A percentile compares a stretch with the other conserved stretches of the same genome.
Evolutionary conservation across 2,888 invertebrate genomes (phyloP).

Genomic region (Pyrrhosoma nymphula): DNA sequence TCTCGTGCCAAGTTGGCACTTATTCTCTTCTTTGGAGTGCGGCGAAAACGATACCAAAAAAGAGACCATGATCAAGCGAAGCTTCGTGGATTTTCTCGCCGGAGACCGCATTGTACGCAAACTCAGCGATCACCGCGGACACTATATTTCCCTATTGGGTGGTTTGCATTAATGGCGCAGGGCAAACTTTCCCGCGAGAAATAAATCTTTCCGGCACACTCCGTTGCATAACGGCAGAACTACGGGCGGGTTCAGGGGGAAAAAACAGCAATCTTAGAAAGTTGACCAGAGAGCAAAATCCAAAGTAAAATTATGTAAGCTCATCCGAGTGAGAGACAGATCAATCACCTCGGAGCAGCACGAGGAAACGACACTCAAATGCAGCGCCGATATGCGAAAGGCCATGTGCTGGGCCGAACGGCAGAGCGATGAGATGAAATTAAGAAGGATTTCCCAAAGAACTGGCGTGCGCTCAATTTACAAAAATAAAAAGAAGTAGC

Average conservation of each 20-base stretch:
- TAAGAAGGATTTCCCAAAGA: no score
- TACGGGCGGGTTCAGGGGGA: neutral
- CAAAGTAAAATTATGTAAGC: conserved; percentile 52
- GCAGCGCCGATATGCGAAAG: neutral
- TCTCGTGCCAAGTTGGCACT: no score
- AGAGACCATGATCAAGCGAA: neutral
- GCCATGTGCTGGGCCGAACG: no score
- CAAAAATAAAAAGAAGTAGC: no score
- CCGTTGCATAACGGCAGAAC: conserved; percentile 36
- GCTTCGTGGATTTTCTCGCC: neutral
- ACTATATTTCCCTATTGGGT: neutral
- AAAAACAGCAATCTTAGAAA: conserved; percentile 51
- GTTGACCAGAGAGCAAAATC: conserved; percentile 49
- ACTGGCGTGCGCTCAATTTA: no score
- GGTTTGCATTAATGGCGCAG: neutral
- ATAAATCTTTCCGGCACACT: conserved; percentile 34
- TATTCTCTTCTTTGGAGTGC: neutral
- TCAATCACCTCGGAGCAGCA: neutral
- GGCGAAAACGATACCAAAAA: neutral
- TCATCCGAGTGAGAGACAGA: neutral
- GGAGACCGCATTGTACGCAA: neutral
- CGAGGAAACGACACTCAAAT: neutral
- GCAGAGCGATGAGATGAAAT: no score
- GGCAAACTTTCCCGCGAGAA: conserved; percentile 30
- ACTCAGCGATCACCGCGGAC: neutral